A percentile compares a stretch with the other conserved stretches of the same genome.
These are phyloP conservation scores for Drosophila kurseongensis DNA, from an alignment of 1,140 invertebrate genomes.

Conservation along the genomic window DNA sequence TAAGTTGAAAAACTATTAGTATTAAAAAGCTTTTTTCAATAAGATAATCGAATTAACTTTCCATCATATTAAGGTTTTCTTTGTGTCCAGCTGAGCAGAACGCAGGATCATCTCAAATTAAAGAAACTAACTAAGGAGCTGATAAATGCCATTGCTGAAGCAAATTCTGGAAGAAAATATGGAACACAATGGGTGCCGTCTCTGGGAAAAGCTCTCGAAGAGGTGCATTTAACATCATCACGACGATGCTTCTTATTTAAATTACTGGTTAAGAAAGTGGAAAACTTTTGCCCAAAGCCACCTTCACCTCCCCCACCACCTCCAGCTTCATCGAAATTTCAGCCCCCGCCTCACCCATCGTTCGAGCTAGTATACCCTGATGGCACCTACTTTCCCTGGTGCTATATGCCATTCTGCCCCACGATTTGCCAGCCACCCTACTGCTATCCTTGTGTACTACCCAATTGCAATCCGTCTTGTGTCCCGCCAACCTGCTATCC, in stretches of 20 bases:
- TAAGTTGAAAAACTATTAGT: no score
- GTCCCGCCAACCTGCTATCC: background rate
- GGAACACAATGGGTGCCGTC: background rate
- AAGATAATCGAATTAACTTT: background rate
- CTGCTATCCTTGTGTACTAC: background rate
- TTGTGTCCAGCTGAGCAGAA: no score
- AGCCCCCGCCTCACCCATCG: background rate
- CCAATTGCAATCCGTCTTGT: background rate
- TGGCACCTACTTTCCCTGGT: conserved; percentile 5
- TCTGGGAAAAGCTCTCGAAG: background rate
- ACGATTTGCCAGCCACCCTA: conserved; percentile 1
- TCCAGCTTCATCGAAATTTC: background rate
- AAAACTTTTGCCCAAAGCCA: background rate
- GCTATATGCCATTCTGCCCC: conserved; percentile 1
- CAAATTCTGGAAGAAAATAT: background rate
- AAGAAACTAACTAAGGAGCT: background rate
- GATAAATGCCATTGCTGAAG: conserved; percentile 9
- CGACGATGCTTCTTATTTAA: background rate
- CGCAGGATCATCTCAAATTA: background rate
- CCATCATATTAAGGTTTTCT: background rate
- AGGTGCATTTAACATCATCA: background rate
- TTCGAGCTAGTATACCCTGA: background rate
- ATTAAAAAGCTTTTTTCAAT: no score
- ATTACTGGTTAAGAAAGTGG: background rate
- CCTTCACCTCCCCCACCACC: background rate